Percentiles rank a stretch among this genome's conserved stretches.
Evolutionary conservation across 2,797 vertebrate genomes (phyloP).

Genomic region (Chanos chanos): DNA sequence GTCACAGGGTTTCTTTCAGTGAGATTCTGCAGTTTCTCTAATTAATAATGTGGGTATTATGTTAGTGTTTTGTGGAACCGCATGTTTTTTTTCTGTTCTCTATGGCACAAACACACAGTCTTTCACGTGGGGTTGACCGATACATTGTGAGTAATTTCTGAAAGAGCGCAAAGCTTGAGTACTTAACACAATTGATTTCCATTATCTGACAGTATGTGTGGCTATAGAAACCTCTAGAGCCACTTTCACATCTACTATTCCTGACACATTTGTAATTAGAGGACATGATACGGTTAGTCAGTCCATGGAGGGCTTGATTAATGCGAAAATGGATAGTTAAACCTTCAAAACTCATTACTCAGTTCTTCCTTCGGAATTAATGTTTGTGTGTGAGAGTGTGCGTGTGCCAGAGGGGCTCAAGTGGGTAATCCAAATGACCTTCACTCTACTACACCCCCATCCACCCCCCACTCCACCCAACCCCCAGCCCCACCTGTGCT

Average conservation of each 20-base stretch:
- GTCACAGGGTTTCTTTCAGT: no score
- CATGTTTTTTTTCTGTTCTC: no score
- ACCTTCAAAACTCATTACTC: conserved; percentile 66
- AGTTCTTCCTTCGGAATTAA: conserved; percentile 60
- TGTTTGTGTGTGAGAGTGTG: conserved; percentile 23
- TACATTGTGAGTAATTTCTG: conserved; percentile 35
- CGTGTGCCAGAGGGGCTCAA: conserved; percentile 8
- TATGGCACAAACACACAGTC: no score
- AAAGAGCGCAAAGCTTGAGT: conserved; percentile 40
- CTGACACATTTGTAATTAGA: conserved; percentile 50
- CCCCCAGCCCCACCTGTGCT: conserved; percentile 14
- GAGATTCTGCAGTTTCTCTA: no score
- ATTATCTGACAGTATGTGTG: conserved; percentile 39
- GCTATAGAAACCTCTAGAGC: conserved; percentile 47
- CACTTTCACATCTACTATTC: conserved; percentile 57
- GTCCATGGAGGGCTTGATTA: conserved; percentile 65
- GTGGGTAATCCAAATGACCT: conserved; percentile 53
- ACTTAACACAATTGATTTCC: conserved; percentile 60
- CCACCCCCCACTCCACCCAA: conserved; percentile 31
- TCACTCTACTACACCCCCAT: conserved; percentile 42
- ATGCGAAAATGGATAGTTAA: conserved; percentile 57
- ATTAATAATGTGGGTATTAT: no score
- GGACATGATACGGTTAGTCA: conserved; percentile 58
- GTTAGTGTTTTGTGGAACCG: no score
- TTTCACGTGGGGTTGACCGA: no score